These are phyloP conservation scores for Phalacrocorax aristotelis DNA, from an alignment of 2,113 vertebrate genomes.

Conservation along the genomic window DNA sequence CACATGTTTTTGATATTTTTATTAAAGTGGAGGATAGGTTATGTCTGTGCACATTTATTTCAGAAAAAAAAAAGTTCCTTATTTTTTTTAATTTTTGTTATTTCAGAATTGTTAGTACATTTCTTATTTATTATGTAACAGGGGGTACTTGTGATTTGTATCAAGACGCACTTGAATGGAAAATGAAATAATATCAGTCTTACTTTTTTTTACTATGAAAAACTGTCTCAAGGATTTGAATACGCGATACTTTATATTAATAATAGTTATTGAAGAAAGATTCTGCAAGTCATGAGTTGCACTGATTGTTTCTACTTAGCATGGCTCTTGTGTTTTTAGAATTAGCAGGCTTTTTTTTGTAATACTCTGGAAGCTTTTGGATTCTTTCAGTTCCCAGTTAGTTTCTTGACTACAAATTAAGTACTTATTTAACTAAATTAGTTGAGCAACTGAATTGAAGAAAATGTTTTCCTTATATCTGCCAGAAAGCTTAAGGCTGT, in stretches of 20 bases:
- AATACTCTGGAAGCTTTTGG: background rate
- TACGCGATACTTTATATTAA: background rate
- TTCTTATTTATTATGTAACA: background rate
- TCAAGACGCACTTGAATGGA: background rate
- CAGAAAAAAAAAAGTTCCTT: background rate
- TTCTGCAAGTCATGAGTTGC: background rate
- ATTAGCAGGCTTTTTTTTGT: background rate
- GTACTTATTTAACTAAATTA: constrained; percentile 17
- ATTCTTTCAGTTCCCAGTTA: background rate
- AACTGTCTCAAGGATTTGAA: background rate
- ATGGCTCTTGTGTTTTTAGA: background rate
- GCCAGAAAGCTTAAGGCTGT: constrained; percentile 18
- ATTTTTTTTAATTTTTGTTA: background rate
- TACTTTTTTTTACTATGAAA: background rate
- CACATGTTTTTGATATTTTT: background rate
- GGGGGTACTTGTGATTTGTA: background rate
- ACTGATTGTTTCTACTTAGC: background rate
- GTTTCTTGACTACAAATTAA: background rate
- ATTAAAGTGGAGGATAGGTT: background rate
- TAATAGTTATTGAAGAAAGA: background rate
- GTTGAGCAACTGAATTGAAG: background rate
- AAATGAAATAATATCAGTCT: background rate
- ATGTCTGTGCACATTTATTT: background rate
- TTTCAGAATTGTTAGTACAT: background rate
- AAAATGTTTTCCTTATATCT: background rate